Evolutionary conservation across 1,140 invertebrate species (phyloP).

Genomic region (Drosophila littoralis): DNA sequence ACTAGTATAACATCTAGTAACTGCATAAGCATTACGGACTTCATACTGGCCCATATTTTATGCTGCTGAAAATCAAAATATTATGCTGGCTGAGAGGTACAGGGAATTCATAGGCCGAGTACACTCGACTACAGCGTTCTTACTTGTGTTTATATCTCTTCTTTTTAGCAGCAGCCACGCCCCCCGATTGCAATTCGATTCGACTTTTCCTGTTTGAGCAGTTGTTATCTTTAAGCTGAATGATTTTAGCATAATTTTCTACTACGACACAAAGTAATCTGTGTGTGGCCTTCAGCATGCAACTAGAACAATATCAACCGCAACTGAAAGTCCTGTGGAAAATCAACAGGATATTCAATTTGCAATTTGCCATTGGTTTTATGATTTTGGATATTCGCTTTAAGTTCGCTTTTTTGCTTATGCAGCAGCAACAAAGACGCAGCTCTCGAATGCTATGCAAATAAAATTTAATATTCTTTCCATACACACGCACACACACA

Average conservation of each 20-base stretch:
- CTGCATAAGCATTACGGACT: too few species aligned
- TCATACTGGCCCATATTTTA: too few species aligned
- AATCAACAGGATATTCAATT: constrained; percentile 34
- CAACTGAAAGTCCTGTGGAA: constrained; percentile 8
- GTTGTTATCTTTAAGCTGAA: constrained; percentile 19
- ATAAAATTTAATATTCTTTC: constrained; percentile 49
- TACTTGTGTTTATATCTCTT: neutral
- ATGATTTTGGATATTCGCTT: constrained; percentile 2
- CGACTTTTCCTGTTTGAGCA: neutral
- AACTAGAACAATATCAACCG: constrained; percentile 2
- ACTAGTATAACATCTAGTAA: too few species aligned
- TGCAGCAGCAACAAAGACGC: constrained; percentile 8
- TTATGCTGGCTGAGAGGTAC: too few species aligned
- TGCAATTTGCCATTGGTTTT: constrained; percentile 21
- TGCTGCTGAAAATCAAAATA: too few species aligned
- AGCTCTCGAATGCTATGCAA: constrained; percentile 34
- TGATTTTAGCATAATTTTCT: constrained; percentile 18
- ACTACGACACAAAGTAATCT: constrained; percentile 5
- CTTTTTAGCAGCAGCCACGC: neutral
- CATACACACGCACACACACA: constrained; percentile 4
- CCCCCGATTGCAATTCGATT: neutral
- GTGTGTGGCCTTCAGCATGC: neutral
- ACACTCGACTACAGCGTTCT: too few species aligned
- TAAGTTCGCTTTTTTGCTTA: constrained; percentile 20
- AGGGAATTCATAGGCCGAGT: too few species aligned